Conservation (phyloP, 2,797 vertebrate species). For the Echiichthys vipera region DNA sequence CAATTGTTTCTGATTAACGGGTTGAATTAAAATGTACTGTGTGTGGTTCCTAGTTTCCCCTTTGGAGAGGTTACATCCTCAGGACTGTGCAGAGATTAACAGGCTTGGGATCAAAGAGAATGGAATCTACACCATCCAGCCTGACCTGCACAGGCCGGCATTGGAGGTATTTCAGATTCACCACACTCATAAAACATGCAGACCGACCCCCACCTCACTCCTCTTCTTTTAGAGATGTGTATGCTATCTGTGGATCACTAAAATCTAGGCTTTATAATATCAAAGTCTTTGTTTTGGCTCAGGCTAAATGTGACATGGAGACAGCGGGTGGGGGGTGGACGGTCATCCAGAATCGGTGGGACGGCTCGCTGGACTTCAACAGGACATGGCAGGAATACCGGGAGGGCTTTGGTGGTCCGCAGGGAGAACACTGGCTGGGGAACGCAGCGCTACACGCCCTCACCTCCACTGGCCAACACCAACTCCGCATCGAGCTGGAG, state of each 20-base stretch:
- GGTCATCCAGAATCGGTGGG: conserved; percentile 84
- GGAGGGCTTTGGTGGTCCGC: conserved; percentile 85
- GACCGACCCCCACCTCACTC: conserved; percentile 4
- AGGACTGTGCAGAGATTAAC: conserved; percentile 88
- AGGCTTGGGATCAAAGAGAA: conserved; percentile 87
- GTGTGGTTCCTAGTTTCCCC: conserved; percentile 75
- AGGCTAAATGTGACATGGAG: conserved; percentile 90
- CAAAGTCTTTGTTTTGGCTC: conserved; percentile 60
- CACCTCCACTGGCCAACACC: conserved; percentile 80
- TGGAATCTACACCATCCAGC: conserved; percentile 90
- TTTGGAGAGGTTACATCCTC: conserved; percentile 79
- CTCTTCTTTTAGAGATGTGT: conserved; percentile 41
- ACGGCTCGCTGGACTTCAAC: conserved; percentile 87
- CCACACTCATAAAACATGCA: conserved; percentile 60
- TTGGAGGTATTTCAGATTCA: conserved; percentile 82
- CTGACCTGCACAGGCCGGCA: conserved; percentile 80
- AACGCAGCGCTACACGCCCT: conserved; percentile 82
- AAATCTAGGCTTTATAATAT: conserved; percentile 53
- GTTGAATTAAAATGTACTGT: conserved; percentile 22
- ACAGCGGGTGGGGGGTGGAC: conserved; percentile 88
- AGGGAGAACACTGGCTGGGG: conserved; percentile 87
- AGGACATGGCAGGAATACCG: conserved; percentile 87
- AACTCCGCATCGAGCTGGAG: conserved; percentile 84
- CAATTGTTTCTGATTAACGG: neutral
- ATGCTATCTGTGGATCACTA: conserved; percentile 50